Evolutionary conservation across 2,797 vertebrate species (phyloP).

Genomic region (Myiotriccus ornatus): DNA sequence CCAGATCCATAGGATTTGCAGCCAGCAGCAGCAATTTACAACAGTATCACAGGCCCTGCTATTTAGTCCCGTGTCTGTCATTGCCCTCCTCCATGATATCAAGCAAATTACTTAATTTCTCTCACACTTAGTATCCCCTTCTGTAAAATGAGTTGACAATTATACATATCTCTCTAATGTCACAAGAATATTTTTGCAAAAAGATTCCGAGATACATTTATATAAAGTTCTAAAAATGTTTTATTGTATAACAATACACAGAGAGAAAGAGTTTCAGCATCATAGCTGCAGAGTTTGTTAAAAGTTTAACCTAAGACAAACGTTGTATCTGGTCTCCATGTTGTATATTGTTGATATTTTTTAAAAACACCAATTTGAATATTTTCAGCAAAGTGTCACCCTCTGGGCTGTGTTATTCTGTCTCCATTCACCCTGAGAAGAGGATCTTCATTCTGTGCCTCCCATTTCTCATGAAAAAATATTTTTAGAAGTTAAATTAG

Average conservation of each 20-base stretch:
- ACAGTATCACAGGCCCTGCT: not conserved
- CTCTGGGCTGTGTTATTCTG: not conserved
- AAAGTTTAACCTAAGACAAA: not conserved
- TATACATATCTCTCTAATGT: not conserved
- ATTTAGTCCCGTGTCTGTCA: not conserved
- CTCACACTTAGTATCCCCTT: not conserved
- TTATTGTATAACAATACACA: not conserved
- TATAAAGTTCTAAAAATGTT: not conserved
- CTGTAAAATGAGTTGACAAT: not conserved
- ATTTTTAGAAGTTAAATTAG: not conserved
- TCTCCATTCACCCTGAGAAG: not conserved
- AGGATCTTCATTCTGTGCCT: not conserved
- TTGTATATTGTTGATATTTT: not conserved
- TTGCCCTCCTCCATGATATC: not conserved
- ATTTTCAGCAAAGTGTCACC: not conserved
- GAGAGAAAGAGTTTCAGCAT: not conserved
- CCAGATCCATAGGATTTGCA: not conserved
- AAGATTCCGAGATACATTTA: not conserved
- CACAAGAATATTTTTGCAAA: not conserved
- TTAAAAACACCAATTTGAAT: not conserved
- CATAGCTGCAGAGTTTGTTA: not conserved
- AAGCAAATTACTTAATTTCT: not conserved
- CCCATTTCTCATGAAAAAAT: not conserved
- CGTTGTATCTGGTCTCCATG: not conserved
- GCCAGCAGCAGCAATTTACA: not conserved